Base-by-base conservation (phyloP, 2,113 vertebrate species). In the Phalacrocorax aristotelis region DNA sequence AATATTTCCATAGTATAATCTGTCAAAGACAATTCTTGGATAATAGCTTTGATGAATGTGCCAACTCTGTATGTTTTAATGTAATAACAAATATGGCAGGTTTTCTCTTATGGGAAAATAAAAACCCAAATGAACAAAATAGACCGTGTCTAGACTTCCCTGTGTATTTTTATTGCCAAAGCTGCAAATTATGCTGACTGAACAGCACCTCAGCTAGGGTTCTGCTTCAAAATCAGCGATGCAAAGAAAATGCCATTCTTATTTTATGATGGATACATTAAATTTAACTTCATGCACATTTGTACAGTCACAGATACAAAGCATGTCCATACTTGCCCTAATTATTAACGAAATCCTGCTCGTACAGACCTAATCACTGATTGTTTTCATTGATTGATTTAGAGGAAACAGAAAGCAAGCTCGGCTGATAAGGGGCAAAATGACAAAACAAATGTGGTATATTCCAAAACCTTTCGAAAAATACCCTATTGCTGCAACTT, bases 81-180 rank as follows among this genome's bases (percentile, higher is more conserved):
- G 27, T 11, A 66, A 88, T 40, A 76, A 92, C 21, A 93, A 42
- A 75, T 78, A 65, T 30, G 3, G 20, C 85, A 36, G 13, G 3
- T 54, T 97, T 89, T 93, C 51, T 80, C 11, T 78, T 64, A 83
- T 3, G 11, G 82, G 42, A 78, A 74, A 89, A 84, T 32, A 70
- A 93, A 93, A 88, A 30, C 13, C 26, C 52, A 34, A 72, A 87
- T 69, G 14, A 42, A 76, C 10, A 62, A 89, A 93, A 84, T 40
- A 46, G 25, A 76, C 13, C 6, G 20, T 60, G 88, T 97, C 94
- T 97, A 97, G 92, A 95, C 84, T 76, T 85, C 32, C n/a, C n/a
- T 85, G 66, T 84, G 38, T 86, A 87, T 75, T 97, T 97, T 97
- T 88, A 48, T 60, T 94, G 38, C 69, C 71, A 81, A 92, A 87